phyloP scores from a whole-genome alignment of 2,888 invertebrate genomes.

The Pyrrhia umbra region DNA sequence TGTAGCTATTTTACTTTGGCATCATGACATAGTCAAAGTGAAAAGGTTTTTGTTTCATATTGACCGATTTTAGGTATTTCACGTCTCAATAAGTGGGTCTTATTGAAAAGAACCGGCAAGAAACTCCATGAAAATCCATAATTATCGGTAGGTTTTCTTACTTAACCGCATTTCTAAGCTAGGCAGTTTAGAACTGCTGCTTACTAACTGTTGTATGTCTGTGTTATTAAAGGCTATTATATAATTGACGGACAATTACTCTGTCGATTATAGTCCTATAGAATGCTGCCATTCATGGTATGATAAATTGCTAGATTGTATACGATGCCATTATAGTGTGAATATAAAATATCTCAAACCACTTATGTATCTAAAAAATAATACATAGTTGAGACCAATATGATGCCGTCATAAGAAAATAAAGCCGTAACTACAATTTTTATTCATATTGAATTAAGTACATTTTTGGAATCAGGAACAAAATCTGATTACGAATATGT shows the following conservation, averaged over 20 bases:
- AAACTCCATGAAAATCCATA: too few species aligned
- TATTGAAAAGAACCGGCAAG: too few species aligned
- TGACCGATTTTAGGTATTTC: too few species aligned
- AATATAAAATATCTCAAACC: not conserved
- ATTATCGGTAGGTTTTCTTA: not conserved
- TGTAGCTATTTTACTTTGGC: too few species aligned
- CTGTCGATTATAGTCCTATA: constrained; percentile 16
- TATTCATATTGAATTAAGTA: too few species aligned
- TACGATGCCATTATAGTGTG: not conserved
- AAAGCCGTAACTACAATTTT: too few species aligned
- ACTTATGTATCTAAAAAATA: not conserved
- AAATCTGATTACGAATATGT: too few species aligned
- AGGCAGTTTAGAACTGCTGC: constrained; percentile 11
- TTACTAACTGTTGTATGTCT: not conserved
- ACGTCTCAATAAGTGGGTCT: too few species aligned
- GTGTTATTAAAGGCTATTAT: not conserved
- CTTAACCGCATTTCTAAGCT: not conserved
- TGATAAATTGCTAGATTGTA: not conserved
- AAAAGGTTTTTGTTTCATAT: too few species aligned
- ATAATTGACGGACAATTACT: constrained; percentile 13
- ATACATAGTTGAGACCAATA: not conserved
- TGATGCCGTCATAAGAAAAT: too few species aligned
- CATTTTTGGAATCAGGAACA: too few species aligned
- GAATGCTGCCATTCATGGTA: constrained; percentile 3
- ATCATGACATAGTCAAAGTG: too few species aligned